Base-by-base conservation (phyloP, 1,140 invertebrate genomes). In the Heliconius melpomene region DNA sequence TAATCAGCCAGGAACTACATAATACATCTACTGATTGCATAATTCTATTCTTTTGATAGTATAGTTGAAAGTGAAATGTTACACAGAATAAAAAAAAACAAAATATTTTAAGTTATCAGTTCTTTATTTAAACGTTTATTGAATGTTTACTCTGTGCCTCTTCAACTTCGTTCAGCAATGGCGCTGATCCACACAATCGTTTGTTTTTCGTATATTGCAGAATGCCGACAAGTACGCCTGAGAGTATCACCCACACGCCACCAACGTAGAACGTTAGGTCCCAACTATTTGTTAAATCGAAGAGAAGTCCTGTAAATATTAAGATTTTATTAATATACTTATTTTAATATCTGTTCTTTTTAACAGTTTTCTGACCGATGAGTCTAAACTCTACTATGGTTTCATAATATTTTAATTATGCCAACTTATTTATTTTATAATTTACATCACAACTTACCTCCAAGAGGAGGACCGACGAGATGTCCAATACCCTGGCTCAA, bases 401-500 rank as follows among this genome's bases (percentile, higher is more conserved):
- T 46, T 46, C 6, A 16, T 46, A 16, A 46, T 16, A 46, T 46
- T 46, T 46, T 13, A 3, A 5, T 16, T 46, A 46, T 46, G 9
- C 1, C 40, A 46, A 46, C 40, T 1, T 46, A 16, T 46, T 46
- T 46, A 46, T 5, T 60, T 1, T 60, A 60, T 1, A 26, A 23
- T 3, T 66, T 23, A 29, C 6, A 29, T 23, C 9, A 40, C 52
- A 46, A 77, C 54, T 98, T 89, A 94, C 96, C 96, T 74, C 95
- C 96, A 87, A 96, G 94, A 5, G 96, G 96, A 8, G 96, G 96
- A 57, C 96, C 96, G 38, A 94, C 88, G 46, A 96, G 89, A 91
- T 96, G 95, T 57, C 96, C 96, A 78, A 96, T 93, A 7, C 98
- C 98, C 94, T 98, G 98, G 86, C 98, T 97, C 20, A 99, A 92